Percentiles rank a stretch among this genome's conserved stretches.
These are phyloP conservation scores for Azemiops feae DNA, from an alignment of 2,113 vertebrate species.

Conservation along the genomic window DNA sequence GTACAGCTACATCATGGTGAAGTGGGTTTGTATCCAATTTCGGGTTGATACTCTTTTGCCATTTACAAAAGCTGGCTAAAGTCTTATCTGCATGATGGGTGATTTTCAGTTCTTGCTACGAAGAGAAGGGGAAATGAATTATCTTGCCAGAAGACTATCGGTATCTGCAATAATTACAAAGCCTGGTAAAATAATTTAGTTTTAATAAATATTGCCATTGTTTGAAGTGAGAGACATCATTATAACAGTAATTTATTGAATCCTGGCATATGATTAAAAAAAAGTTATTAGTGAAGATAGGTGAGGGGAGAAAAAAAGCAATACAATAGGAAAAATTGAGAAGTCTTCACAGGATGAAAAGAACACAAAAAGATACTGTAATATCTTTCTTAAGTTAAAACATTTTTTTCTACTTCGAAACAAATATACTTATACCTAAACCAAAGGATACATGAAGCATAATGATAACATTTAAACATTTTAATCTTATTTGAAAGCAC, in stretches of 20 bases:
- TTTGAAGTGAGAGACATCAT: not conserved
- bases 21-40: constrained; percentile 91
- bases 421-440: not conserved
- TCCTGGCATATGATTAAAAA: constrained; percentile 20
- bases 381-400: not conserved
- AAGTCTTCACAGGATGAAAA: not conserved
- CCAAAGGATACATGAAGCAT: not conserved
- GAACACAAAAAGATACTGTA: not conserved
- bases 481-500: not conserved
- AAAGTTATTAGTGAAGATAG: not conserved
- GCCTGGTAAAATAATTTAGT: constrained; percentile 9
- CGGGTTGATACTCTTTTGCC: constrained; percentile 96
- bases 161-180: not conserved
- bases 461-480: not conserved
- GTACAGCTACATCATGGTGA: constrained; percentile 92
- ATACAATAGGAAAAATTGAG: not conserved
- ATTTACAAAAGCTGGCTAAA: constrained; percentile 93
- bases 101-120: constrained; percentile 88
- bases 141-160: not conserved
- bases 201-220: not conserved
- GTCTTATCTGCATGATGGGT: constrained; percentile 93
- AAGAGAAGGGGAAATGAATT: constrained; percentile 22
- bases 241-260: not conserved
- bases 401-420: constrained; percentile 28
- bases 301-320: constrained; percentile 19